Percentiles rank a stretch among this genome's conserved stretches.
These are phyloP conservation scores for Cyanocitta stelleri DNA, from an alignment of 2,113 vertebrate genomes.

Conservation along the genomic window DNA sequence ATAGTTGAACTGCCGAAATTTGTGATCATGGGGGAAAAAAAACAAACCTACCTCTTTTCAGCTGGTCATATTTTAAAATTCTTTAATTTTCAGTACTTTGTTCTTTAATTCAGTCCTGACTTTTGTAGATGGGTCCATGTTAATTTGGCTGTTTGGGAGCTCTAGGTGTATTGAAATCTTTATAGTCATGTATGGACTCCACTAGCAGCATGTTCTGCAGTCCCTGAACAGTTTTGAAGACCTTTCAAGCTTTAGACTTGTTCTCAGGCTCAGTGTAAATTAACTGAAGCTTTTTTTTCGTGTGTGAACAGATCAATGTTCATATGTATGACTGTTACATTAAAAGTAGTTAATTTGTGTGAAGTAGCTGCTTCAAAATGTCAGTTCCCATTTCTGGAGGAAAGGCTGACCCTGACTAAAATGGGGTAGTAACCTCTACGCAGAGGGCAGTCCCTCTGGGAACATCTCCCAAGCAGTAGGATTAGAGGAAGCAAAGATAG, in stretches of 20 bases:
- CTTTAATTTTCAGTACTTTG: not conserved
- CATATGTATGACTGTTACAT: not conserved
- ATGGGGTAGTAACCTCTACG: not conserved
- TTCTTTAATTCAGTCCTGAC: not conserved
- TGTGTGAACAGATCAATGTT: not conserved
- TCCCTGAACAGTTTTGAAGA: not conserved
- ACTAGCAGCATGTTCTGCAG: not conserved
- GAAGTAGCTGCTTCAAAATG: not conserved
- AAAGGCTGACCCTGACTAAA: not conserved
- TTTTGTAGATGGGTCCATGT: rapidly evolving
- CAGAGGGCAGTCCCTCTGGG: not conserved
- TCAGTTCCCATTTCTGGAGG: not conserved
- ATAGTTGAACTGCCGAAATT: not conserved
- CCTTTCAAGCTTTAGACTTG: not conserved
- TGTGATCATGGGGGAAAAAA: not conserved
- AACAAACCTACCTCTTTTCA: not conserved
- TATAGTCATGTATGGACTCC: not conserved
- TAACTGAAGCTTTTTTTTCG: not conserved
- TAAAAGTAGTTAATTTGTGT: not conserved
- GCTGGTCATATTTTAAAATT: not conserved
- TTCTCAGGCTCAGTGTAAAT: not conserved
- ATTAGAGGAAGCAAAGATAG: not conserved
- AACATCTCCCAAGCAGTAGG: not conserved
- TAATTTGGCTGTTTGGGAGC: not conserved
- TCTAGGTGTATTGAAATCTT: not conserved